phyloP scores from a whole-genome alignment of 2,797 vertebrate genomes.

The Pteronotus mesoamericanus region DNA sequence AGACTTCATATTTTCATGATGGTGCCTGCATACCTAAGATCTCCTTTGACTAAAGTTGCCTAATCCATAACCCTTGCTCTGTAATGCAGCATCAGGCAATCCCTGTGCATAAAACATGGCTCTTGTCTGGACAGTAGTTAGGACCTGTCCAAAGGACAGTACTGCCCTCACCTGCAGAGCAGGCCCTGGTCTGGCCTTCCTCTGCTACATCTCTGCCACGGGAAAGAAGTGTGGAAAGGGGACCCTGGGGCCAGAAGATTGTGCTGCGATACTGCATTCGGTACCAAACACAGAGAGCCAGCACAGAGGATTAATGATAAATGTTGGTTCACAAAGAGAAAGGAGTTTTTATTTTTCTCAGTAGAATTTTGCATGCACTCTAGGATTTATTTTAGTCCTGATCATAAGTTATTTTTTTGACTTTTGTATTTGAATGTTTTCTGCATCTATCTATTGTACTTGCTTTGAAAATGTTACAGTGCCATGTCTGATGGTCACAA shows the following conservation, averaged over 20 bases:
- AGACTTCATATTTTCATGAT: background rate
- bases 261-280: background rate
- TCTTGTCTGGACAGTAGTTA: background rate
- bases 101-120: background rate
- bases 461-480: conserved; percentile 46
- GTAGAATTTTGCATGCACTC: background rate
- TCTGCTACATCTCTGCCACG: background rate
- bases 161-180: too few relatives aligned
- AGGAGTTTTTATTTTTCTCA: background rate
- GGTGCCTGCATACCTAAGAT: background rate
- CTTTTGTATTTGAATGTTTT: background rate
- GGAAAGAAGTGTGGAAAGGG: background rate
- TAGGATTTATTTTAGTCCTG: background rate
- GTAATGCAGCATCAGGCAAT: background rate
- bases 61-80: background rate
- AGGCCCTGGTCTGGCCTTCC: background rate
- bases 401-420: background rate
- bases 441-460: background rate
- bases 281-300: background rate
- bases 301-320: background rate
- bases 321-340: background rate
- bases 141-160: background rate
- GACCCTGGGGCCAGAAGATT: background rate
- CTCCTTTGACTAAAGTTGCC: background rate
- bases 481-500: conserved; percentile 4